Conservation (phyloP, 2,797 vertebrate species). For the Toxotes lorentzi region DNA sequence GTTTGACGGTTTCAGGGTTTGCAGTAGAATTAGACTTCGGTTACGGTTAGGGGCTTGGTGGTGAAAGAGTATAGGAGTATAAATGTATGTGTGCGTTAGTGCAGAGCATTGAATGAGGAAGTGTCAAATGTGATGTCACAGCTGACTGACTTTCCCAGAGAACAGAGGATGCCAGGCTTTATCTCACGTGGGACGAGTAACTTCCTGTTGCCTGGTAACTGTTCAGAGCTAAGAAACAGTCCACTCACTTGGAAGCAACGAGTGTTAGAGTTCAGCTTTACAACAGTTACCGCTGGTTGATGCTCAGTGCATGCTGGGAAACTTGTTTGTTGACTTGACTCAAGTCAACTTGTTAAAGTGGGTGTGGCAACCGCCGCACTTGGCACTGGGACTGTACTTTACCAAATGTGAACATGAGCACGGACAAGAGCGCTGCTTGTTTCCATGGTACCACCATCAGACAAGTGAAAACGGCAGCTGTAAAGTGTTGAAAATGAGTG, state of each 20-base stretch:
- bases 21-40: background rate
- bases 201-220: background rate
- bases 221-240: background rate
- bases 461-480: background rate
- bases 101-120: constrained; percentile 1
- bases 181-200: background rate
- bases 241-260: background rate
- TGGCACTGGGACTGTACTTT: too few relatives aligned
- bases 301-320: background rate
- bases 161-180: background rate
- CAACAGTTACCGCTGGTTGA: background rate
- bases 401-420: too few relatives aligned
- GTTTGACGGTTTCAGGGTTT: background rate
- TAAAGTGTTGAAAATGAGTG: background rate
- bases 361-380: background rate
- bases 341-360: too few relatives aligned
- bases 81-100: background rate
- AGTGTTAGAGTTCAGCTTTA: background rate
- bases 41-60: background rate
- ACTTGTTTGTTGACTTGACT: background rate
- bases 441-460: background rate
- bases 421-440: background rate
- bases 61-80: background rate
- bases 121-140: constrained; percentile 27
- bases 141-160: background rate